Percentiles rank a stretch among this genome's conserved stretches.
These are phyloP conservation scores for Odocoileus hemionus DNA, from an alignment of 2,113 vertebrate genomes.

Conservation along the genomic window DNA sequence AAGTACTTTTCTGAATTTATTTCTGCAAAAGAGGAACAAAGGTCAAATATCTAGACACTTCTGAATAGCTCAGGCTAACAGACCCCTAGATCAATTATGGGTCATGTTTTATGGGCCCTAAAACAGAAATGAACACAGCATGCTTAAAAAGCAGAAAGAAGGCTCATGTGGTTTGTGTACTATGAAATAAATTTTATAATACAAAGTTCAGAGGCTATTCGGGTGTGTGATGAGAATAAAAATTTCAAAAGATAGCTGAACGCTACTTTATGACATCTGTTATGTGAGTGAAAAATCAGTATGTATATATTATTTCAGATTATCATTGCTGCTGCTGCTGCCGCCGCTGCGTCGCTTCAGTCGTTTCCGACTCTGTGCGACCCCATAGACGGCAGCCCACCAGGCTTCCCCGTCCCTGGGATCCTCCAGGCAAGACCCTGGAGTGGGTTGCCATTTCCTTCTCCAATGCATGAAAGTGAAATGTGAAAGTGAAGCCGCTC, in stretches of 20 bases:
- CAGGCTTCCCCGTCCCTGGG: no score
- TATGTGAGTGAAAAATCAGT: background rate
- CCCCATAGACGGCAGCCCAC: no score
- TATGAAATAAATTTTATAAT: background rate
- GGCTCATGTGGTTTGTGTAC: background rate
- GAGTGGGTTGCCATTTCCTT: no score
- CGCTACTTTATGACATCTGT: background rate
- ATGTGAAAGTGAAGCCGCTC: no score
- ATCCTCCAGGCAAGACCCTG: no score
- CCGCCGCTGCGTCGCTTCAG: no score
- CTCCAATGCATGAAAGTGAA: no score
- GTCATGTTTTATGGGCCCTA: background rate
- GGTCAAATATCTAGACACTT: background rate
- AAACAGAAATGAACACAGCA: background rate
- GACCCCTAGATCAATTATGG: background rate
- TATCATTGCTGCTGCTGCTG: background rate
- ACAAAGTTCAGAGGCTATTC: background rate
- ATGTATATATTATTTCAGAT: background rate
- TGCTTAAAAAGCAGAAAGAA: background rate
- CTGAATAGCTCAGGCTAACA: background rate
- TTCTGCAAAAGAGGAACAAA: background rate
- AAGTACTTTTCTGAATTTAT: background rate
- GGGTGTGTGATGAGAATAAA: background rate
- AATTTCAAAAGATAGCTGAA: background rate
- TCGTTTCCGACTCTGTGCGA: no score